Evolutionary conservation across 2,888 invertebrate genomes (phyloP).

Genomic region (Leptopilina myrica): DNA sequence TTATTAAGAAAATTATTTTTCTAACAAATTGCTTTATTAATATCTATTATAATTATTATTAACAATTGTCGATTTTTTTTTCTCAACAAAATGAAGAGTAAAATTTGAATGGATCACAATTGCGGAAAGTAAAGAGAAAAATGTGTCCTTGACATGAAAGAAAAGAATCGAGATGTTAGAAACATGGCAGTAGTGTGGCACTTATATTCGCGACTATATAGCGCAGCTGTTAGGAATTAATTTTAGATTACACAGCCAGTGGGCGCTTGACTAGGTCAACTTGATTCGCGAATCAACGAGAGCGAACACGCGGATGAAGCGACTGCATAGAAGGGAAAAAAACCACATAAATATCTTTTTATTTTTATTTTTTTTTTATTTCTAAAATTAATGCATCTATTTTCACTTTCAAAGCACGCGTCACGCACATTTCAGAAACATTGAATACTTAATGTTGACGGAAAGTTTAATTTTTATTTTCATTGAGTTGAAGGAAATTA

Average conservation of each 20-base stretch:
- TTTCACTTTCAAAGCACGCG: conserved; percentile 37
- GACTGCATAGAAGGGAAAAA: background rate
- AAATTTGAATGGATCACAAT: no score
- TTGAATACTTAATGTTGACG: no score
- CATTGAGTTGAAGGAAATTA: no score
- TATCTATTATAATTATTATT: no score
- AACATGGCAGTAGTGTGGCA: conserved; percentile 48
- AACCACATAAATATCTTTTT: conserved; percentile 43
- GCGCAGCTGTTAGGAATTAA: conserved; percentile 74
- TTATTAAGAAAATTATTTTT: no score
- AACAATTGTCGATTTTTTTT: no score
- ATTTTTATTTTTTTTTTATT: background rate
- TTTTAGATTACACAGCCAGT: conserved; percentile 73
- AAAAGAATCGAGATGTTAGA: conserved; percentile 55
- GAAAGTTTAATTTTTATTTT: no score
- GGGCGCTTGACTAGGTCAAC: conserved; percentile 69
- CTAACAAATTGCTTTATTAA: no score
- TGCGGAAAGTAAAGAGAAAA: conserved; percentile 38
- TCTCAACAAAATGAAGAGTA: no score
- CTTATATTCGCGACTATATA: conserved; percentile 48
- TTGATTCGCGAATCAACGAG: conserved; percentile 61
- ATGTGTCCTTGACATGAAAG: conserved; percentile 59
- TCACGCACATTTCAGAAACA: no score
- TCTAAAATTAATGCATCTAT: conserved; percentile 16
- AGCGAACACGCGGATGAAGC: conserved; percentile 35